A percentile compares a stretch with the other conserved stretches of the same genome.
Evolutionary conservation across 2,888 invertebrate species (phyloP).

Genomic region (Reticulitermes lucifugus): DNA sequence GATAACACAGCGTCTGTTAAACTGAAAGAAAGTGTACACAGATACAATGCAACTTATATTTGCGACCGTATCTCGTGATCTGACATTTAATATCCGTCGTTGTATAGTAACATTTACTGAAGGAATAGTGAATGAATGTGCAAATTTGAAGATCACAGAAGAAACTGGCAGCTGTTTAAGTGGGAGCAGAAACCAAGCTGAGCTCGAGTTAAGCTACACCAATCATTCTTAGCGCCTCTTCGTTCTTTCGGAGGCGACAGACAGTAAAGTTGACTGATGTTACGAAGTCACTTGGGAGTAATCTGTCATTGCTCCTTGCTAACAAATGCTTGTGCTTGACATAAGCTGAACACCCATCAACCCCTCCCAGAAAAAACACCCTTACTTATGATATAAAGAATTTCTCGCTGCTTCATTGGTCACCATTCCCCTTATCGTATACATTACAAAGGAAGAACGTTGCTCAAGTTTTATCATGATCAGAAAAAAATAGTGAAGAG

Average conservation of each 20-base stretch:
- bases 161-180: not conserved
- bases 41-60: not conserved
- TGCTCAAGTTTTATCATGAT: not conserved
- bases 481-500: not conserved
- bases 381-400: slow-evolving; percentile 18
- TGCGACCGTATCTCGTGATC: not conserved
- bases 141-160: not conserved
- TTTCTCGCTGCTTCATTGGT: slow-evolving; percentile 7
- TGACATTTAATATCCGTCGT: slow-evolving; percentile 29
- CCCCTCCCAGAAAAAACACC: not conserved
- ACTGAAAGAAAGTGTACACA: not conserved
- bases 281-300: not conserved
- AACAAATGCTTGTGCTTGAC: slow-evolving; percentile 3
- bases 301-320: slow-evolving; percentile 8
- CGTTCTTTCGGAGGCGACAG: not conserved
- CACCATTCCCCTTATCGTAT: not conserved
- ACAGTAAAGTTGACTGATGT: not conserved
- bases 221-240: not conserved
- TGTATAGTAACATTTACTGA: not conserved
- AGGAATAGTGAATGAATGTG: not conserved
- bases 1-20: not conserved
- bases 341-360: slow-evolving; percentile 4
- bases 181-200: not conserved
- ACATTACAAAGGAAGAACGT: not conserved
- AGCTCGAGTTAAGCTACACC: not conserved